These are phyloP conservation scores for Acipenser oxyrinchus DNA, from an alignment of 2,797 vertebrate genomes.

Conservation along the genomic window DNA sequence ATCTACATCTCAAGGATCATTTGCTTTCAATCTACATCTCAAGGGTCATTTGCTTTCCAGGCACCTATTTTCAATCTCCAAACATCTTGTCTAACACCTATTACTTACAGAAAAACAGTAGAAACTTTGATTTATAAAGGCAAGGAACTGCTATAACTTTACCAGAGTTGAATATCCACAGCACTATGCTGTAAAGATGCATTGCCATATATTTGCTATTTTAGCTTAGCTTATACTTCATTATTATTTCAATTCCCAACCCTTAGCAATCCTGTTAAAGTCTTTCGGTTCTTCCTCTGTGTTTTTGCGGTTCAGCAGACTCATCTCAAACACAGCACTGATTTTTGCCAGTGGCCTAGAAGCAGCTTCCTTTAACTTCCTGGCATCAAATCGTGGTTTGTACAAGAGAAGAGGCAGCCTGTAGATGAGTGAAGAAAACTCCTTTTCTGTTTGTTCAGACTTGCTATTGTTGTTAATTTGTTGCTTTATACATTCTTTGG, in stretches of 20 bases:
- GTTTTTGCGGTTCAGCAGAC: conserved; percentile 50
- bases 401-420: conserved; percentile 76
- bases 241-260: conserved; percentile 59
- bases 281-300: conserved; percentile 60
- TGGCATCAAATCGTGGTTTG: conserved; percentile 79
- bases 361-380: conserved; percentile 81
- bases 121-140: too few species aligned
- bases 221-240: too few species aligned
- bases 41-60: too few species aligned
- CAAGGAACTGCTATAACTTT: too few species aligned
- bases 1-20: too few species aligned
- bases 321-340: conserved; percentile 54
- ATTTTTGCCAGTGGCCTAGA: conserved; percentile 62
- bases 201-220: too few species aligned
- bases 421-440: conserved; percentile 47
- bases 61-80: too few species aligned
- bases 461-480: conserved; percentile 43
- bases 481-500: conserved; percentile 56
- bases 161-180: too few species aligned
- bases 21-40: too few species aligned
- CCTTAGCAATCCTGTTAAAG: conserved; percentile 78
- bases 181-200: too few species aligned
- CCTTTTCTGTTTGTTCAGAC: conserved; percentile 35
- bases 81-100: too few species aligned
- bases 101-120: too few species aligned